Evolutionary conservation across 2,888 invertebrate genomes (phyloP).

Genomic region (Punctoribates punctum): DNA sequence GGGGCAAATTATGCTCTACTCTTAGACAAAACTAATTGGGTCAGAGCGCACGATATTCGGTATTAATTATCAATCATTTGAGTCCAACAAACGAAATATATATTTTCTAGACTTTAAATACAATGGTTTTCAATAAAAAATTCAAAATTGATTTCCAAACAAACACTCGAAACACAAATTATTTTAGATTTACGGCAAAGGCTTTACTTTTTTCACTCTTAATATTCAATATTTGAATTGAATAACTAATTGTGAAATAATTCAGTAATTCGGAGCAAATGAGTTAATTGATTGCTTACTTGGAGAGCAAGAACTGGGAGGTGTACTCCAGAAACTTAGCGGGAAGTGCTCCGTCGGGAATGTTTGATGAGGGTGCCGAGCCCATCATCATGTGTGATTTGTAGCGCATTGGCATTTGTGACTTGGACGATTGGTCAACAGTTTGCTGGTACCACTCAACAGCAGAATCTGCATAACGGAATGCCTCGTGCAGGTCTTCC

Average conservation of each 20-base stretch:
- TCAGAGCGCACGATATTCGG: neutral
- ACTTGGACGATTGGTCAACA: neutral
- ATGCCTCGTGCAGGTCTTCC: conserved; percentile 32
- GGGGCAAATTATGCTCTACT: neutral
- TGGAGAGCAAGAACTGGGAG: conserved; percentile 32
- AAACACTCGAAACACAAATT: too few relatives aligned
- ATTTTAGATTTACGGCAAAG: too few relatives aligned
- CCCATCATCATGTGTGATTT: too few relatives aligned
- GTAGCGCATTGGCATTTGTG: neutral
- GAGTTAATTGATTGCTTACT: neutral
- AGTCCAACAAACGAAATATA: neutral
- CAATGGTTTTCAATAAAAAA: neutral
- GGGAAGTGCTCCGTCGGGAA: conserved; percentile 34
- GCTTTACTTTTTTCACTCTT: too few relatives aligned
- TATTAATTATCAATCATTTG: conserved; percentile 8
- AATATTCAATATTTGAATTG: too few relatives aligned
- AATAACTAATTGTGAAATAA: neutral
- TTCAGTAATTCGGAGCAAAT: neutral
- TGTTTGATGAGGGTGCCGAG: neutral
- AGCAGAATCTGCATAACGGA: conserved; percentile 30
- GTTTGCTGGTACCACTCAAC: conserved; percentile 36
- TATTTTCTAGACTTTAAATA: neutral
- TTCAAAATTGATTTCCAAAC: neutral
- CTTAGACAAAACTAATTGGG: neutral
- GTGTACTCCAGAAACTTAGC: conserved; percentile 41